A percentile compares a stretch with the other conserved stretches of the same genome.
Evolutionary conservation across 2,888 invertebrate genomes (phyloP).

Genomic region (Empis livida): DNA sequence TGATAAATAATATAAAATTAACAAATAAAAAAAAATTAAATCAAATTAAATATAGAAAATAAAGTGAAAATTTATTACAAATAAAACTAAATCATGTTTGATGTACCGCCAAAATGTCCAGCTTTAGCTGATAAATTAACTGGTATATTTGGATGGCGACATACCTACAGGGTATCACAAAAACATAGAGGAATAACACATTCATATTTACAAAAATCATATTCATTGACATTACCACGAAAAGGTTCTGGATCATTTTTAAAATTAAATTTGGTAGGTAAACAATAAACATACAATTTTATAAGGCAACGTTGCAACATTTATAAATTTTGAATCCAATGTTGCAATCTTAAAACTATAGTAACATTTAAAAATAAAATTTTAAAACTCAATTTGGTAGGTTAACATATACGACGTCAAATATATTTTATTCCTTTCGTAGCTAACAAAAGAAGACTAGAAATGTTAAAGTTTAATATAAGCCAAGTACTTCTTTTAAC

Average conservation of each 20-base stretch:
- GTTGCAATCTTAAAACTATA: too few species aligned
- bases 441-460: too few species aligned
- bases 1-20: background rate
- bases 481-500: too few species aligned
- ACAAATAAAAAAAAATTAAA: background rate
- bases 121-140: conserved; percentile 66
- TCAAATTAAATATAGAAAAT: background rate
- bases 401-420: too few species aligned
- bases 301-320: too few species aligned
- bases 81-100: conserved; percentile 38
- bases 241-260: conserved; percentile 23
- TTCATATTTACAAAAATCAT: conserved; percentile 33
- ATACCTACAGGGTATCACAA: conserved; percentile 67
- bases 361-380: too few species aligned
- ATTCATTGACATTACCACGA: conserved; percentile 33
- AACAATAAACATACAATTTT: too few species aligned
- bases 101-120: conserved; percentile 53
- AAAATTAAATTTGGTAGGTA: background rate
- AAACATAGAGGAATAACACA: conserved; percentile 48
- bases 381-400: too few species aligned
- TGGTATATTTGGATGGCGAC: conserved; percentile 65
- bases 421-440: too few species aligned
- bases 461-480: too few species aligned
- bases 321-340: too few species aligned
- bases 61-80: background rate